Conservation (phyloP, 2,888 invertebrate species). For the Thecophora atra region DNA sequence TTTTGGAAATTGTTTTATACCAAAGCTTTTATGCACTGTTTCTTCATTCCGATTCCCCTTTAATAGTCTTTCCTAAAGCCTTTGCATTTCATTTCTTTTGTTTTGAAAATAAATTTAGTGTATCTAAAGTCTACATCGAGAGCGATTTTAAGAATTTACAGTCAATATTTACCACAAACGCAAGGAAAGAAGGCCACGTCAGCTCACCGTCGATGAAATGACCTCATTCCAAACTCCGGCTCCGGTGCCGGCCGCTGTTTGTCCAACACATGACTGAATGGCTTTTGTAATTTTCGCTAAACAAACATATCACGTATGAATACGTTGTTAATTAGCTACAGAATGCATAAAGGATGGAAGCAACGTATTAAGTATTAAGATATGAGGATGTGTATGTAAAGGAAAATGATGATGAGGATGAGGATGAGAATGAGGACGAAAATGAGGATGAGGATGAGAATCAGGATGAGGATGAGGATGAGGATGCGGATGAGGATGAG, state of each 20-base stretch:
- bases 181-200: constrained; percentile 15
- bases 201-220: not conserved
- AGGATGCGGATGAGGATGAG: not conserved
- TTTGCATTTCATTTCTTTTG: too few species aligned
- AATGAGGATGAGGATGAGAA: too few species aligned
- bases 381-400: too few species aligned
- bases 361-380: not conserved
- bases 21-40: too few species aligned
- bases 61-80: too few species aligned
- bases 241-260: not conserved
- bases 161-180: constrained; percentile 11
- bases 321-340: constrained; percentile 24
- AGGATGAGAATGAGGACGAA: not conserved
- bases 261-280: constrained; percentile 23
- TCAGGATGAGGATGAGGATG: not conserved
- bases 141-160: not conserved
- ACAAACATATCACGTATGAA: constrained; percentile 31
- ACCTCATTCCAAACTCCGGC: constrained; percentile 7
- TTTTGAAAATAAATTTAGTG: not conserved
- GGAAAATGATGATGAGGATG: not conserved
- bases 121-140: not conserved
- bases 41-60: too few species aligned
- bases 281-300: constrained; percentile 29
- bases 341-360: constrained; percentile 7
- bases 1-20: not conserved